A percentile compares a stretch with the other conserved stretches of the same genome.
Conservation (phyloP, 2,888 invertebrate genomes). For the Macrosiphum euphorbiae region DNA sequence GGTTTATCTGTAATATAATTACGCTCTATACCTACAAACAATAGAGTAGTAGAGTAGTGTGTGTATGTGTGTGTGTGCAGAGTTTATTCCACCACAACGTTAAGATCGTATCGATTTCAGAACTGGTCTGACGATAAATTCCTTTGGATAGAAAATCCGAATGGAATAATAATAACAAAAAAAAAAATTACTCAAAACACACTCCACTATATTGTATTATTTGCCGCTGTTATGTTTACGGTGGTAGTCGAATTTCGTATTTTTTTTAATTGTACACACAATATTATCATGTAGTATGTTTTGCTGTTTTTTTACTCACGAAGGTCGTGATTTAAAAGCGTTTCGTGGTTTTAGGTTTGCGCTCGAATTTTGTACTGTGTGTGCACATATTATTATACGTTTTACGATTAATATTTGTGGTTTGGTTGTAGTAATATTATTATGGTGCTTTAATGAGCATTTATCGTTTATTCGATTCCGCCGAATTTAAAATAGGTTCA, state of each 20-base stretch:
- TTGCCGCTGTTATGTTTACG: background rate
- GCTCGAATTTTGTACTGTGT: background rate
- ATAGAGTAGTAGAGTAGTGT: slow-evolving; percentile 21
- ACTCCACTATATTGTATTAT: background rate
- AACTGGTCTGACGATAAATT: slow-evolving; percentile 52
- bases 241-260: background rate
- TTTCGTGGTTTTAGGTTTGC: background rate
- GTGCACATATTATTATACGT: background rate
- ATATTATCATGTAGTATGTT: background rate
- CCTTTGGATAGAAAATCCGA: slow-evolving; percentile 34
- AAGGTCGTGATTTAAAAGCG: background rate
- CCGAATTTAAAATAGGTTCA: background rate
- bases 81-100: background rate
- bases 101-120: slow-evolving; percentile 50
- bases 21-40: background rate
- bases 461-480: background rate
- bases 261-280: background rate
- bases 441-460: background rate
- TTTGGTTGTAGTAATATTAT: background rate
- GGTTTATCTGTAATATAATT: slow-evolving; percentile 40
- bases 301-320: background rate
- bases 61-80: background rate
- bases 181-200: background rate
- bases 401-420: background rate
- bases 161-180: background rate